Evolutionary conservation across 2,888 invertebrate genomes (phyloP), one percentile per base, ranked within the genome.

Genomic region (Diaperis boleti): DNA sequence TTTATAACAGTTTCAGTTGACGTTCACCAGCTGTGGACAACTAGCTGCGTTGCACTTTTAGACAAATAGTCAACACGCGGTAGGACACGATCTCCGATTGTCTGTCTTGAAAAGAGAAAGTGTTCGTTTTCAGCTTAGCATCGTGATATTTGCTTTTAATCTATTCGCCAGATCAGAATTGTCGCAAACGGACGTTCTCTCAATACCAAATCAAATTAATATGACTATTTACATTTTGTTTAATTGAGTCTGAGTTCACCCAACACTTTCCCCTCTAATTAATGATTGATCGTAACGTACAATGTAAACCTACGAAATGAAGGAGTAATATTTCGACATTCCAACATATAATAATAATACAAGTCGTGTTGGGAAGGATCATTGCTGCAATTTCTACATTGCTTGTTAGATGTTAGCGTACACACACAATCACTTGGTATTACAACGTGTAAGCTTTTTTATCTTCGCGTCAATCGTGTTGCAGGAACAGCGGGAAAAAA

Each of bases 1-100:
- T 64, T 67, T 67, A 67, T 64, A 64, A 62, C 64, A 59, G 62
- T 62, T 62, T 47, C 54, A 60, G 63, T 64, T 62, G 67, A 67
- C 67, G 62, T 67, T 67, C 60, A 52, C 64, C 56, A 26, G 42
- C 42, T 49, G 49, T 39, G 59, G 55, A 56, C 55, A 56, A 45
- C 22, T 47, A 49, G 33, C 59, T 49, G 29, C 31, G 17, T 11
- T 47, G 42, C 49, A 49, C 50, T 41, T 59, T 59, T 59, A 47
- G 59, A 59, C 59, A 59, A 59, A 57, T 57, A 47, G 29, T 39
- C 35, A 33, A 33, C 22, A 37, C 45, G 33, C 45, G 47, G 22
- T 57, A 8, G 10, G 22, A 59, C 59, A 49, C 41, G 50, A 41
- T 29, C 41, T 39, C 22, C 29, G 37, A 49, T 57, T 57, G 47